Evolutionary conservation across 2,888 invertebrate genomes (phyloP), one percentile per base, ranked within the genome.

Genomic region (Zele albiditarsus): DNA sequence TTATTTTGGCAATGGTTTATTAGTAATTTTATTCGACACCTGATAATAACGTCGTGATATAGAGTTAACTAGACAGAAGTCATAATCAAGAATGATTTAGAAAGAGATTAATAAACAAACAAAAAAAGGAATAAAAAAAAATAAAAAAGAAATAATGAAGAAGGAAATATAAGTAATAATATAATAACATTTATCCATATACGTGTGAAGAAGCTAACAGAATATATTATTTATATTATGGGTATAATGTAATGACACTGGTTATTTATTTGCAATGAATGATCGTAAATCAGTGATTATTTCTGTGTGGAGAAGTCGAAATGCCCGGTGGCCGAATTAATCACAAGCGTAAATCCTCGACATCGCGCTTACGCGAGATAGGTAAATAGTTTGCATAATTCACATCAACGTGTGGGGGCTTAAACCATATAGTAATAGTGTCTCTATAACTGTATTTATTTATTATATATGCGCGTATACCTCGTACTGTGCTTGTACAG

Each of bases 341-440:
- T 79, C 77, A 79, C 78, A 74, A 76, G 75, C 78, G 80, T 80
- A 80, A 80, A 80, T 80, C 78, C 80, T 77, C 79, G 68, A 76
- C 77, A 77, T 76, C 75, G 72, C 62, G 73, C 67, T 77, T 78
- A 73, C 66, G 73, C 79, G 76, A 77, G 78, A 79, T 78, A 78
- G 80, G 78, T 78, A 80, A 80, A 80, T 80, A 80, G 80, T 80
- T 80, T 79, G 80, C 80, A 80, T 79, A 79, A 79, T 77, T 80
- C 80, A 79, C 80, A 77, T 80, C 80, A 80, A 80, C 80, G 80
- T 80, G 80, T 80, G 80, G 75, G 80, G 80, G 69, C 46, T 70
- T n/a, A 57, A 58, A 62, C 38, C 63, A 27, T 71, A 60, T 71
- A 31, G 53, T 58, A 69, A 70, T 75, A 75, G 58, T 42, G 38